Evolutionary conservation across 2,888 invertebrate species (phyloP).

Genomic region (Atherix ibis): DNA sequence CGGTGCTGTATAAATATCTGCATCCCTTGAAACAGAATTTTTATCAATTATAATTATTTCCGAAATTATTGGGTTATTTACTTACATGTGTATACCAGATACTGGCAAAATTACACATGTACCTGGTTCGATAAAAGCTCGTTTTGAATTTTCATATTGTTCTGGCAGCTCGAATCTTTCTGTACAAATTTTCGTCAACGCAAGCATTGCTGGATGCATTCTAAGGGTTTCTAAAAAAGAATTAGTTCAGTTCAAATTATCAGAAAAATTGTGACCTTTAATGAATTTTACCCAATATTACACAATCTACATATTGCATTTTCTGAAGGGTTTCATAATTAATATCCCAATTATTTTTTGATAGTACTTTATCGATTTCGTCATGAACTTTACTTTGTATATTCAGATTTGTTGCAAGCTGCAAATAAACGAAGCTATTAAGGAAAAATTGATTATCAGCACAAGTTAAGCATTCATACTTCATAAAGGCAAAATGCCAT

Average conservation of each 20-base stretch:
- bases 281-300: conserved; percentile 3
- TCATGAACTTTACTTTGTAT: conserved; percentile 1
- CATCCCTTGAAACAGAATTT: conserved; percentile 6
- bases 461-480: too few species aligned
- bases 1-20: conserved; percentile 9
- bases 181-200: conserved; percentile 4
- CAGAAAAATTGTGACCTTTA: background rate
- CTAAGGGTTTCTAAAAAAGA: conserved; percentile 5
- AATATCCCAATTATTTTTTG: conserved; percentile 2
- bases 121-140: background rate
- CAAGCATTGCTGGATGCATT: conserved; percentile 5
- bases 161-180: conserved; percentile 3
- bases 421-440: background rate
- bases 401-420: conserved; percentile 3
- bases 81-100: conserved; percentile 4
- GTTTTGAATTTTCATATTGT: conserved; percentile 4
- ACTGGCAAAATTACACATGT: conserved; percentile 4
- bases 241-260: background rate
- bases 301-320: conserved; percentile 4
- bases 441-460: background rate
- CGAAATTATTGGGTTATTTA: background rate
- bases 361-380: conserved; percentile 2
- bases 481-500: conserved; percentile 9
- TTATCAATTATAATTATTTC: background rate
- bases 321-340: conserved; percentile 3